Percentiles rank a stretch among this genome's conserved stretches.
phyloP scores from a whole-genome alignment of 2,113 vertebrate species.

The Felis chaus region DNA sequence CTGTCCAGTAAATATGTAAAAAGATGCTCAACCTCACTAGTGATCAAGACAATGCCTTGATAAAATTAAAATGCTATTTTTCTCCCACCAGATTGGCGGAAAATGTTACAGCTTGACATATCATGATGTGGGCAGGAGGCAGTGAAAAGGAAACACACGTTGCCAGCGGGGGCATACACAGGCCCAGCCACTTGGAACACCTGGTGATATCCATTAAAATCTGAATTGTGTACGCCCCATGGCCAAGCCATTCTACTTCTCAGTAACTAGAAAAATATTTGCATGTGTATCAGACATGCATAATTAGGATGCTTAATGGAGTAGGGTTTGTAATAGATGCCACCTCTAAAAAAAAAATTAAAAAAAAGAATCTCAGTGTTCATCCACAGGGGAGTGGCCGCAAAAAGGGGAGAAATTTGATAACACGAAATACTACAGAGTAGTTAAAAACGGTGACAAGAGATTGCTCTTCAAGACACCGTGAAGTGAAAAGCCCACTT shows the following conservation, averaged over 20 bases:
- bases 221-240: neutral
- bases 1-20: neutral
- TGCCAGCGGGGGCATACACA: neutral
- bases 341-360: neutral
- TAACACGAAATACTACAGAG: neutral
- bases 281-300: neutral
- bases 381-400: neutral
- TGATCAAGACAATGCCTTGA: neutral
- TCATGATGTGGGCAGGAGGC: neutral
- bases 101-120: neutral
- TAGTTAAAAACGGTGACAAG: accelerated
- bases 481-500: neutral
- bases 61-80: constrained; percentile 6
- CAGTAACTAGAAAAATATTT: constrained; percentile 18
- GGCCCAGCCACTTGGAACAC: neutral
- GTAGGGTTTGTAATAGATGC: neutral
- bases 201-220: constrained; percentile 22
- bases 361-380: neutral
- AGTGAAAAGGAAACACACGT: neutral
- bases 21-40: neutral
- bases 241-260: neutral
- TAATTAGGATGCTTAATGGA: neutral
- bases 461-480: neutral
- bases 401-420: neutral
- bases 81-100: neutral